Evolutionary conservation across 2,888 invertebrate species (phyloP), one percentile per base, ranked within the genome.

Genomic region (Euspilapteryx auroguttella): DNA sequence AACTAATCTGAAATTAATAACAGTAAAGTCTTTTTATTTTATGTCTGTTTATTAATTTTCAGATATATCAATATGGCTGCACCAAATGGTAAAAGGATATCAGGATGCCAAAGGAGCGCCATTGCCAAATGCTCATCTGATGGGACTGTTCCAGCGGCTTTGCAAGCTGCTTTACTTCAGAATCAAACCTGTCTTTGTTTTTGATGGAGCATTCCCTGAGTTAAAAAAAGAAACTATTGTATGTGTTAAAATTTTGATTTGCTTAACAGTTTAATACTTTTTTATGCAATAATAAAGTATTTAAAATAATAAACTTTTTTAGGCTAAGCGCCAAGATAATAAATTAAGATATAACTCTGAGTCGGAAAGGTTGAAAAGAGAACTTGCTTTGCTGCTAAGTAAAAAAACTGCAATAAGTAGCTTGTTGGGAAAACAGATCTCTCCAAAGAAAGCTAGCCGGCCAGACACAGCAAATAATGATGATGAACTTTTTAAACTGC

Each of bases 1-100:
- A n/a, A n/a, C n/a, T n/a, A n/a, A n/a, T n/a, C n/a, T n/a, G n/a
- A n/a, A n/a, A n/a, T n/a, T n/a, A n/a, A n/a, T n/a, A n/a, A n/a
- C n/a, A n/a, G n/a, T n/a, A n/a, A n/a, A n/a, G n/a, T n/a, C n/a
- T n/a, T n/a, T n/a, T n/a, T n/a, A n/a, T n/a, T n/a, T n/a, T n/a
- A n/a, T n/a, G n/a, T n/a, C n/a, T n/a, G n/a, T n/a, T n/a, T n/a
- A 21, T 21, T 12, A n/a, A 2, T 31, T 34, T 30, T 23, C 46
- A 97, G 98, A 99, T 84, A 88, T 98, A 39, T 99, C 98, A 37
- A 94, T 99, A 65, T 99, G 99, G 99, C 81, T 99, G 42, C 94
- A 99, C 71, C 99, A 99, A 75, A 87, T 94, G 33, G 83, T 95
- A 30, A 94, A 95, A 75, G 98, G 97, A 1, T 94, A 90, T 62